These are phyloP conservation scores for Cephus cinctus DNA, from an alignment of 1,140 invertebrate genomes.

Conservation along the genomic window DNA sequence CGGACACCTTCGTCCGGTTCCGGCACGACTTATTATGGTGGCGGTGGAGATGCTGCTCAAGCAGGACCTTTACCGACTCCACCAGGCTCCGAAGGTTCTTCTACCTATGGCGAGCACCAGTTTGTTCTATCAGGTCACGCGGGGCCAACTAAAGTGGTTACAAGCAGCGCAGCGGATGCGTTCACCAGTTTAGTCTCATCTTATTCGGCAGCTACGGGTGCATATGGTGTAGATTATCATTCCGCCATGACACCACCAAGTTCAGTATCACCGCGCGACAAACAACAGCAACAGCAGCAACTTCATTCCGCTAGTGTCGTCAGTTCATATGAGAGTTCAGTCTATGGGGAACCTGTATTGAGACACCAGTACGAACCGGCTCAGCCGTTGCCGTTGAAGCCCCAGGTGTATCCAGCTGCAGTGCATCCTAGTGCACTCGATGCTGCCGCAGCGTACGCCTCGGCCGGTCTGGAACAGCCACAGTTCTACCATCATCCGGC, in stretches of 20 bases:
- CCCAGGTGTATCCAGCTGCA: slow-evolving; percentile 79
- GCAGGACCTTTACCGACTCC: slow-evolving; percentile 79
- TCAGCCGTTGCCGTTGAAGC: slow-evolving; percentile 81
- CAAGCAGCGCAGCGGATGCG: slow-evolving; percentile 56
- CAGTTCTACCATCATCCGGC: slow-evolving; percentile 79
- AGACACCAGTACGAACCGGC: slow-evolving; percentile 64
- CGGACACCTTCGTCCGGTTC: slow-evolving; percentile 47
- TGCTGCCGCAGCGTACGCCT: slow-evolving; percentile 57
- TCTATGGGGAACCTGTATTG: slow-evolving; percentile 57
- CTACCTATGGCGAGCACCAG: slow-evolving; percentile 70
- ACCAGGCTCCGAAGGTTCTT: slow-evolving; percentile 79
- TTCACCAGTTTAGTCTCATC: slow-evolving; percentile 64
- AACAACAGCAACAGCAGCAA: slow-evolving; percentile 62
- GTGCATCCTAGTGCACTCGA: slow-evolving; percentile 61
- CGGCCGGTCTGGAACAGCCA: slow-evolving; percentile 67
- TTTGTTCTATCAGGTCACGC: slow-evolving; percentile 63
- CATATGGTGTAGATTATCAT: slow-evolving; percentile 78
- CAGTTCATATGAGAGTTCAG: slow-evolving; percentile 42
- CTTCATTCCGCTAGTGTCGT: slow-evolving; percentile 33
- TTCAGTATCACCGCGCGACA: slow-evolving; percentile 90
- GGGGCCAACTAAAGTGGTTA: no score
- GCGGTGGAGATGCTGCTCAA: slow-evolving; percentile 45
- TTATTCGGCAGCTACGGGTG: slow-evolving; percentile 58
- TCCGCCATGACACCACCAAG: slow-evolving; percentile 94
- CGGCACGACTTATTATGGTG: slow-evolving; percentile 58